Percentiles rank a stretch among this genome's conserved stretches.
phyloP scores from a whole-genome alignment of 2,888 invertebrate species.

The Cabera pusaria region DNA sequence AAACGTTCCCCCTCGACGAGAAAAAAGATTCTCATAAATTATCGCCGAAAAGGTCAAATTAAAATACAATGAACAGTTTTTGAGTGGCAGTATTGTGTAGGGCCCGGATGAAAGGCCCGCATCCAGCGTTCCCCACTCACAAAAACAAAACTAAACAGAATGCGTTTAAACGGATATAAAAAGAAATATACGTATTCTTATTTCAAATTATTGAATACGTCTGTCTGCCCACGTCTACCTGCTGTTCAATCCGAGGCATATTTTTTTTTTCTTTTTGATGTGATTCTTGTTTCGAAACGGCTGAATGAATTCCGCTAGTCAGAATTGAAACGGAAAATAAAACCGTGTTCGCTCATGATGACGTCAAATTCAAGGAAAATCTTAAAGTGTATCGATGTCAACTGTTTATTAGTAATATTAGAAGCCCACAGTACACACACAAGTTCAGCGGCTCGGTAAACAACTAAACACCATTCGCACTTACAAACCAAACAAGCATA shows the following conservation, averaged over 20 bases:
- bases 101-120: constrained; percentile 78
- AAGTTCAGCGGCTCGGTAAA: constrained; percentile 76
- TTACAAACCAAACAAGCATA: constrained; percentile 79
- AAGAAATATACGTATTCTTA: constrained; percentile 80
- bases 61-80: constrained; percentile 83
- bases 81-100: constrained; percentile 82
- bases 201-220: constrained; percentile 82
- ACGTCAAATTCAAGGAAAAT: constrained; percentile 35
- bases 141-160: constrained; percentile 83
- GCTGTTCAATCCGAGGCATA: constrained; percentile 49
- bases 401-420: constrained; percentile 70
- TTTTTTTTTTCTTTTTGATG: constrained; percentile 69
- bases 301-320: constrained; percentile 58
- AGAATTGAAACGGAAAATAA: constrained; percentile 37
- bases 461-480: constrained; percentile 81
- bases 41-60: constrained; percentile 83
- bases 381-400: constrained; percentile 61
- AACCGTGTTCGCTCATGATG: constrained; percentile 18
- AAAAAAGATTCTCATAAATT: constrained; percentile 79
- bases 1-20: constrained; percentile 64
- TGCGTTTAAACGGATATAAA: constrained; percentile 81
- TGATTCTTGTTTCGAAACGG: constrained; percentile 33
- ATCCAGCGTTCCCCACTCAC: constrained; percentile 66
- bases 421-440: constrained; percentile 61
- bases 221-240: constrained; percentile 79